These are phyloP conservation scores for Neoseiulus cucumeris DNA, from an alignment of 1,140 invertebrate species.

Conservation along the genomic window DNA sequence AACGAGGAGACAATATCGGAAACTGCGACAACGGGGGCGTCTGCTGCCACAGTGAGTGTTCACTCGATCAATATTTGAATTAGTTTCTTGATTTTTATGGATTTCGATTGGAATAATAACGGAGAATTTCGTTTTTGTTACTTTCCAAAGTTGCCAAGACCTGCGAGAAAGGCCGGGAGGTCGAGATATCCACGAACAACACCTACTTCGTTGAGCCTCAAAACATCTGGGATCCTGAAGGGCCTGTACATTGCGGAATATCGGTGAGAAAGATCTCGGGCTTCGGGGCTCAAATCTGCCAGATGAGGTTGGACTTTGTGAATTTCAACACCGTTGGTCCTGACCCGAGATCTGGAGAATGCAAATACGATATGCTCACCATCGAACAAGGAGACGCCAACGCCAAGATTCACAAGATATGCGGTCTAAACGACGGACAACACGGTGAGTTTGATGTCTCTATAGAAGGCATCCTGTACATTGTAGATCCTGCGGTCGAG, in stretches of 20 bases:
- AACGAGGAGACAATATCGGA: not conserved
- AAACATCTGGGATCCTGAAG: not conserved
- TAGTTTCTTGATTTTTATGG: not conserved
- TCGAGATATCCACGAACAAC: conserved; percentile 5
- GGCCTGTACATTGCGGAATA: not conserved
- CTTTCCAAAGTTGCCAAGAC: not conserved
- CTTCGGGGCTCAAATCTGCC: not conserved
- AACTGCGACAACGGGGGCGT: not conserved
- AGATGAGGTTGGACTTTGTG: conserved; percentile 1
- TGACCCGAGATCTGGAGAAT: not conserved
- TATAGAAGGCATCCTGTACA: not conserved
- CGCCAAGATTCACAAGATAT: not conserved
- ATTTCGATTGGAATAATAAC: not conserved
- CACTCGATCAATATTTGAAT: not conserved
- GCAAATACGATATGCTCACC: conserved; percentile 2
- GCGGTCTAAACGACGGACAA: conserved; percentile 3
- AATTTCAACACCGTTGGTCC: conserved; percentile 5
- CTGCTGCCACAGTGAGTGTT: not conserved
- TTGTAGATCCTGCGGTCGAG: not conserved
- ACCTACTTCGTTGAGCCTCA: conserved; percentile 4
- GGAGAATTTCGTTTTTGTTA: too few species aligned
- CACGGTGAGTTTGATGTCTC: not conserved
- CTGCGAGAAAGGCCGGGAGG: not conserved
- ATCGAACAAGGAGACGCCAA: conserved; percentile 1
- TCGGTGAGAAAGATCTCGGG: not conserved